Evolutionary conservation across 2,888 invertebrate species (phyloP).

Genomic region (Lepeophtheirus nordmannii): DNA sequence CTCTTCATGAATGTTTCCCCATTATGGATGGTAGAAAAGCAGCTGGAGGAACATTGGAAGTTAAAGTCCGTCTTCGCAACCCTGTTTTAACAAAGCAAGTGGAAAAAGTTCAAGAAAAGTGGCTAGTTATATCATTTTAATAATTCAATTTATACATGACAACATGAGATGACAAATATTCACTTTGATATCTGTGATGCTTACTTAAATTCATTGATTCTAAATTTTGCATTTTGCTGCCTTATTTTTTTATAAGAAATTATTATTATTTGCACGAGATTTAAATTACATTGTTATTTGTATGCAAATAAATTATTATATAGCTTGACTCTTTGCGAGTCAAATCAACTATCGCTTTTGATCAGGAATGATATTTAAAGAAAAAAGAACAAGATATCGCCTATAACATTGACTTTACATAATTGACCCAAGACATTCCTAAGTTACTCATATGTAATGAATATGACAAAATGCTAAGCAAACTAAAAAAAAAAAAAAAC

Average conservation of each 20-base stretch:
- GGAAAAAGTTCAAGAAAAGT: slow-evolving; percentile 72
- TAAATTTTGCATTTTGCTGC: neutral
- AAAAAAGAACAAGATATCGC: no score
- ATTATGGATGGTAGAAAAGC: slow-evolving; percentile 19
- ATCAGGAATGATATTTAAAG: no score
- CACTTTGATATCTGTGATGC: neutral
- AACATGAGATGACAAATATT: neutral
- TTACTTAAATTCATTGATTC: neutral
- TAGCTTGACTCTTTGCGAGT: no score
- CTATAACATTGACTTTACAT: no score
- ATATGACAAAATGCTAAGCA: no score
- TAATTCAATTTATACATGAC: neutral
- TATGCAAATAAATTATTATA: no score
- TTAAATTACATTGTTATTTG: no score
- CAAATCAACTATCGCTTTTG: no score
- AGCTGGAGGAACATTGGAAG: slow-evolving; percentile 51
- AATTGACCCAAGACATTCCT: no score
- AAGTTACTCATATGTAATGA: no score
- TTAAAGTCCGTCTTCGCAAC: slow-evolving; percentile 68
- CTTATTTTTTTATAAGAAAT: neutral
- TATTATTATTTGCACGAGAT: neutral
- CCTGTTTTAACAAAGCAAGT: slow-evolving; percentile 76
- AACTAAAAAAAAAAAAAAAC: no score
- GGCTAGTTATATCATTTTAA: slow-evolving; percentile 53
- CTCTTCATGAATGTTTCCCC: slow-evolving; percentile 66